Conservation (phyloP, 2,113 vertebrate genomes). For the Zootoca vivipara region DNA sequence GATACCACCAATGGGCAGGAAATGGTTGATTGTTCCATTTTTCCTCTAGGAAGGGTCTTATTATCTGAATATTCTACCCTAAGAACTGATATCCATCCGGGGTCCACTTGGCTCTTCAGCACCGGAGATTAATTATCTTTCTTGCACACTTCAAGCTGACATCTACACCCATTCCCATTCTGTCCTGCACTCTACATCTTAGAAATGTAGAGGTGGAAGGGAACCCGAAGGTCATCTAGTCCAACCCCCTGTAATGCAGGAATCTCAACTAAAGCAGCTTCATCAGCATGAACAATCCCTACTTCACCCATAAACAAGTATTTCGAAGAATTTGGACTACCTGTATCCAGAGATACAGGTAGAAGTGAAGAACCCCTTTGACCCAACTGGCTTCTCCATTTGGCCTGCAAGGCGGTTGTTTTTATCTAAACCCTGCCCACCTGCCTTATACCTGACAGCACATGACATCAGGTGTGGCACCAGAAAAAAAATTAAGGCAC, state of each 20-base stretch:
- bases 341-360: not conserved
- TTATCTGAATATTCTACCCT: not conserved
- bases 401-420: no score
- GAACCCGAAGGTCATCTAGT: no score
- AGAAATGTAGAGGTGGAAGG: no score
- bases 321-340: not conserved
- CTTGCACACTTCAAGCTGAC: not conserved
- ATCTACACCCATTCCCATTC: not conserved
- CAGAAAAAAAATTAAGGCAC: no score
- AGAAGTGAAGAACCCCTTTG: no score
- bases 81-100: not conserved
- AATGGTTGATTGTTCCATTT: not conserved
- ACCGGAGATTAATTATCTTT: not conserved
- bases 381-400: no score
- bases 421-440: no score
- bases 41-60: not conserved
- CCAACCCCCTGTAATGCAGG: no score
- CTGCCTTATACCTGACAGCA: no score
- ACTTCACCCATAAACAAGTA: not conserved
- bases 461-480: no score
- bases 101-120: not conserved
- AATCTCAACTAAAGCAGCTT: no score
- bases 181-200: not conserved
- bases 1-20: not conserved
- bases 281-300: not conserved